These are phyloP conservation scores for Lophius piscatorius DNA, from an alignment of 2,113 vertebrate species.

Conservation along the genomic window DNA sequence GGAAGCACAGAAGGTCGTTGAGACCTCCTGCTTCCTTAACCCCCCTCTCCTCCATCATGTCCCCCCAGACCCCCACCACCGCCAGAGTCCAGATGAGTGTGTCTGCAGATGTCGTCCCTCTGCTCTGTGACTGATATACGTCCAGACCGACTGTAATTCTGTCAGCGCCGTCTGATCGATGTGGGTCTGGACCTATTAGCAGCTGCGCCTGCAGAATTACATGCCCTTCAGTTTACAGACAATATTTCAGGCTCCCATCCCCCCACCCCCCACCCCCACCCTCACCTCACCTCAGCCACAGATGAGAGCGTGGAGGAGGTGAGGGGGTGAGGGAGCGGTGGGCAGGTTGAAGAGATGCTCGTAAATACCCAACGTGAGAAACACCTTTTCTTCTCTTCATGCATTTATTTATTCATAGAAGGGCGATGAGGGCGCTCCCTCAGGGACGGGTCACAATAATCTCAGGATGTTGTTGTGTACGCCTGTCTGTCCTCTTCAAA, in stretches of 20 bases:
- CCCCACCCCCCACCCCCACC: not conserved
- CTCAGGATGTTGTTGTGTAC: no score
- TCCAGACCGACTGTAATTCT: conserved; percentile 83
- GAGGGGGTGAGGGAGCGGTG: conserved; percentile 50
- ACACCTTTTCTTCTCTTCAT: no score
- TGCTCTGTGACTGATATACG: conserved; percentile 79
- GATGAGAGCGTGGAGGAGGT: conserved; percentile 38
- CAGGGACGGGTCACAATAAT: no score
- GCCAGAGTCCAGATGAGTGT: conserved; percentile 38
- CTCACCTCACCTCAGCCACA: conserved; percentile 22
- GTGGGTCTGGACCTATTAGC: conserved; percentile 72
- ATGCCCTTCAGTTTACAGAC: conserved; percentile 82
- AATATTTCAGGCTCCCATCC: no score
- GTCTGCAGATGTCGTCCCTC: conserved; percentile 74
- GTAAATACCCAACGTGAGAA: no score
- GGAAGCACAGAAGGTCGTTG: conserved; percentile 72
- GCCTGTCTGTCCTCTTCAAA: no score
- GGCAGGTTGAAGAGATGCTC: conserved; percentile 69
- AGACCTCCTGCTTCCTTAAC: conserved; percentile 77
- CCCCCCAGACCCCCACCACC: conserved; percentile 30
- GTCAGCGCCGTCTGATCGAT: conserved; percentile 81
- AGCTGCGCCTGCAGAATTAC: conserved; percentile 80
- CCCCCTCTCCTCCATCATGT: conserved; percentile 57
- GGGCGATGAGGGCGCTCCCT: no score
- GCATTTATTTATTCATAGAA: no score